These are phyloP conservation scores for Thymelicus lineola DNA, from an alignment of 2,888 invertebrate genomes.

Conservation along the genomic window DNA sequence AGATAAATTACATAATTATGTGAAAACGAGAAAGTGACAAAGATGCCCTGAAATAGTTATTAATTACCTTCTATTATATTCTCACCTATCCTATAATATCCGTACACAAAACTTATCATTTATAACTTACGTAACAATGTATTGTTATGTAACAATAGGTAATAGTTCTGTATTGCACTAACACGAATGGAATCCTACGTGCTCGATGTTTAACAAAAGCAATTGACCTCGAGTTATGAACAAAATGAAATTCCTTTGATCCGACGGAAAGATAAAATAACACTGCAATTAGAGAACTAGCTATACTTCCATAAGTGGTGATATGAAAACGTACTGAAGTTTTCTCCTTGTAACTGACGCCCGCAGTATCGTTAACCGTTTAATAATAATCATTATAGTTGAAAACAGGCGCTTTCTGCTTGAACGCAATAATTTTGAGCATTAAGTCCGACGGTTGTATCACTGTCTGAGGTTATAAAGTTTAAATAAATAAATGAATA, in stretches of 20 bases:
- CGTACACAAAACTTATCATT: neutral
- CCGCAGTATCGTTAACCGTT: neutral
- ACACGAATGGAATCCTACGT: slow-evolving; percentile 26
- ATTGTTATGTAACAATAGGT: slow-evolving; percentile 9
- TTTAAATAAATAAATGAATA: too few species aligned
- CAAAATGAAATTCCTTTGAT: slow-evolving; percentile 36
- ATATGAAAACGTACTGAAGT: slow-evolving; percentile 15
- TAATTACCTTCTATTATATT: too few species aligned
- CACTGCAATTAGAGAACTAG: slow-evolving; percentile 27
- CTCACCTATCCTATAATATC: too few species aligned
- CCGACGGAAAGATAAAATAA: slow-evolving; percentile 34
- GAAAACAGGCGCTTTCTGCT: too few species aligned
- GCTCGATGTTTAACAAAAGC: slow-evolving; percentile 24
- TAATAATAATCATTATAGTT: neutral
- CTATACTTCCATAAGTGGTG: slow-evolving; percentile 27
- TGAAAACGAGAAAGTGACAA: too few species aligned
- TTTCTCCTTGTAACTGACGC: slow-evolving; percentile 9
- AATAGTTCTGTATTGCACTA: slow-evolving; percentile 21
- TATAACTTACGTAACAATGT: too few species aligned
- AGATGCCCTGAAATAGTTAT: too few species aligned
- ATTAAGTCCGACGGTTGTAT: too few species aligned
- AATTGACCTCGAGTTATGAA: slow-evolving; percentile 33
- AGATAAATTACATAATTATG: too few species aligned
- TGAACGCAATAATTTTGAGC: too few species aligned
- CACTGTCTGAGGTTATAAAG: too few species aligned